Conservation (phyloP, 1,140 invertebrate genomes). For the Galleria mellonella region DNA sequence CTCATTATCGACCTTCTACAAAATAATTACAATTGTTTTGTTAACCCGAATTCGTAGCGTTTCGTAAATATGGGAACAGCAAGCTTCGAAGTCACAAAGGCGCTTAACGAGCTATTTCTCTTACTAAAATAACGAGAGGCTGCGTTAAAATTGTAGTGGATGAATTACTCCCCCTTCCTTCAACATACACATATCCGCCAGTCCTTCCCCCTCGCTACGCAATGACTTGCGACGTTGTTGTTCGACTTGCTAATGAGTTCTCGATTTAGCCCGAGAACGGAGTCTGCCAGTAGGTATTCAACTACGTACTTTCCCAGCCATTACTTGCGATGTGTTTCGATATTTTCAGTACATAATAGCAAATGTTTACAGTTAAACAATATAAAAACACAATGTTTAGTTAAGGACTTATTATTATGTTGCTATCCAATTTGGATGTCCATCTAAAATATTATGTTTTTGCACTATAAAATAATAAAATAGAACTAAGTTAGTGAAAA, state of each 20-base stretch:
- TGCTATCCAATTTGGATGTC: too few relatives aligned
- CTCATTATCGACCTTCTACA: too few relatives aligned
- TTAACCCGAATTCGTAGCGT: slow-evolving; percentile 8
- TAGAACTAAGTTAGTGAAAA: too few relatives aligned
- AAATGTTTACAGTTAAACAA: too few relatives aligned
- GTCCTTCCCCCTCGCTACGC: slow-evolving; percentile 8
- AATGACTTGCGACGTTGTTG: slow-evolving; percentile 39
- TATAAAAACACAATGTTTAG: too few relatives aligned
- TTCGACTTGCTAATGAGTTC: slow-evolving; percentile 48
- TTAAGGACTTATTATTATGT: too few relatives aligned
- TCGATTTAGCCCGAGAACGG: slow-evolving; percentile 29
- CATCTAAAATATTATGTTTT: too few relatives aligned
- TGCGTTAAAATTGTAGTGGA: slow-evolving; percentile 22
- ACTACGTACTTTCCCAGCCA: slow-evolving; percentile 21
- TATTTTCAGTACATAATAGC: slow-evolving; percentile 3
- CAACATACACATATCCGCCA: not conserved
- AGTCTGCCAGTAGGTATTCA: slow-evolving; percentile 8
- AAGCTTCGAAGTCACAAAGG: slow-evolving; percentile 15
- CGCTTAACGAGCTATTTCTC: slow-evolving; percentile 16
- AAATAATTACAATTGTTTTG: slow-evolving; percentile 8
- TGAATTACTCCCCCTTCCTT: slow-evolving; percentile 15
- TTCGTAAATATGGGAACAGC: slow-evolving; percentile 12
- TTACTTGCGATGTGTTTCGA: slow-evolving; percentile 30
- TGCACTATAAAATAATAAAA: too few relatives aligned
- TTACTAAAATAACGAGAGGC: slow-evolving; percentile 9